A percentile compares a stretch with the other conserved stretches of the same genome.
Evolutionary conservation across 2,113 vertebrate genomes (phyloP).

Genomic region (Girardinichthys multiradiatus): DNA sequence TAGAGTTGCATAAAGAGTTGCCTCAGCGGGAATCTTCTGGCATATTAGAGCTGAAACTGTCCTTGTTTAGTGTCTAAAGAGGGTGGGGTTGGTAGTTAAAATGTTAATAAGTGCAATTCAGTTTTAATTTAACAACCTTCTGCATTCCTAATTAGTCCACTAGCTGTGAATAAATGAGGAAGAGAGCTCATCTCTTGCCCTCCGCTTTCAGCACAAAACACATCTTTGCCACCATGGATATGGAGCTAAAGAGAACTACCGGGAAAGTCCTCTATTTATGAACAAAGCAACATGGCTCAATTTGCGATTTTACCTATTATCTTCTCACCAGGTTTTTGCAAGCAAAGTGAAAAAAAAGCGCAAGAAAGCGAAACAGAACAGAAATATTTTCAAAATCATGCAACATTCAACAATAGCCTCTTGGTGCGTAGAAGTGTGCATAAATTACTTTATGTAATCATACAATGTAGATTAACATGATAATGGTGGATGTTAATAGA

Average conservation of each 20-base stretch:
- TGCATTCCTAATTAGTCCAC: constrained; percentile 87
- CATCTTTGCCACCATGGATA: constrained; percentile 63
- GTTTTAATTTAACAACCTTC: constrained; percentile 86
- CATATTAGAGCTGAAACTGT: constrained; percentile 81
- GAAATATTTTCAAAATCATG: constrained; percentile 1
- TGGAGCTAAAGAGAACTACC: constrained; percentile 61
- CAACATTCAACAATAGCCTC: constrained; percentile 88
- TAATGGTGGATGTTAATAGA: constrained; percentile 99
- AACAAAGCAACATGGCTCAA: constrained; percentile 65
- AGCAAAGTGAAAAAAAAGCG: constrained; percentile 52
- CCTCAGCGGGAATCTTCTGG: constrained; percentile 73
- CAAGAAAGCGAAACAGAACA: constrained; percentile 22
- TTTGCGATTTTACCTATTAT: constrained; percentile 60
- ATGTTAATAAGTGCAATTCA: constrained; percentile 87
- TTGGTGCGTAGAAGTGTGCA: constrained; percentile 91
- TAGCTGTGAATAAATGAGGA: constrained; percentile 86
- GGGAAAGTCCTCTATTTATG: constrained; percentile 60
- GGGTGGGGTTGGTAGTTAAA: constrained; percentile 86
- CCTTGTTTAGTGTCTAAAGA: constrained; percentile 82
- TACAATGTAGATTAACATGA: constrained; percentile 99
- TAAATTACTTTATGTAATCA: constrained; percentile 99
- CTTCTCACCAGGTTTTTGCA: constrained; percentile 67
- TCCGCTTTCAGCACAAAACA: constrained; percentile 72
- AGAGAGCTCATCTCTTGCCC: constrained; percentile 77
- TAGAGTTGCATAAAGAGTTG: constrained; percentile 75